phyloP scores from a whole-genome alignment of 2,797 vertebrate genomes.

The Helicolenus hilgendorfi region DNA sequence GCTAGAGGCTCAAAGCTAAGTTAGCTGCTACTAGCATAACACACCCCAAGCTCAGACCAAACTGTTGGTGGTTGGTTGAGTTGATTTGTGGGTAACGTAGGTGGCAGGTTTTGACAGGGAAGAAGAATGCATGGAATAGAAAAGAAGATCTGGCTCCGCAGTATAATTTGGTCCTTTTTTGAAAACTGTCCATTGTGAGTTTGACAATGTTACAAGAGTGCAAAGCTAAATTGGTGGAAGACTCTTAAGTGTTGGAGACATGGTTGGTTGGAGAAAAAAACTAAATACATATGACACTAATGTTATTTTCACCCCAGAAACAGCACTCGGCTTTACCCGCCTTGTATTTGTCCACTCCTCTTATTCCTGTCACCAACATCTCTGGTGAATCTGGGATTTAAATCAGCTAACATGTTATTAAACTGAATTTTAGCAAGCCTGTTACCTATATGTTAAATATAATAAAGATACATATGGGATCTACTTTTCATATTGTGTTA shows the following conservation, averaged over 20 bases:
- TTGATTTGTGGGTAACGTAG: background rate
- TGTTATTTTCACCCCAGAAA: background rate
- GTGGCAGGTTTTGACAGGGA: background rate
- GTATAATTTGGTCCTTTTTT: background rate
- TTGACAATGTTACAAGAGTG: background rate
- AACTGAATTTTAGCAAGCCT: background rate
- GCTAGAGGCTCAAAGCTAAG: background rate
- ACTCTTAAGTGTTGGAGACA: background rate
- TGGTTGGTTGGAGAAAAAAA: background rate
- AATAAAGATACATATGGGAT: conserved; percentile 43
- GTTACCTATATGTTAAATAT: conserved; percentile 18
- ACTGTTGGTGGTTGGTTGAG: background rate
- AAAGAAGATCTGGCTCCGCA: background rate
- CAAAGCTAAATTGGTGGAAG: background rate
- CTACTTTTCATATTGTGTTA: conserved; percentile 21
- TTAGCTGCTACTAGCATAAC: background rate
- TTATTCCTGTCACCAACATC: conserved; percentile 1
- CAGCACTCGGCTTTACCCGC: background rate
- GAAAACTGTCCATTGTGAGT: background rate
- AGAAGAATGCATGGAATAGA: background rate
- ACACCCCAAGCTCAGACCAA: background rate
- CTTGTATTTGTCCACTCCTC: background rate
- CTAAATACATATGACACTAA: background rate
- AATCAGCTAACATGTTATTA: conserved; percentile 14
- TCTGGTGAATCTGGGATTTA: conserved; percentile 4